These are phyloP conservation scores for Trematomus loennbergii DNA, from an alignment of 2,113 vertebrate species.

Conservation along the genomic window DNA sequence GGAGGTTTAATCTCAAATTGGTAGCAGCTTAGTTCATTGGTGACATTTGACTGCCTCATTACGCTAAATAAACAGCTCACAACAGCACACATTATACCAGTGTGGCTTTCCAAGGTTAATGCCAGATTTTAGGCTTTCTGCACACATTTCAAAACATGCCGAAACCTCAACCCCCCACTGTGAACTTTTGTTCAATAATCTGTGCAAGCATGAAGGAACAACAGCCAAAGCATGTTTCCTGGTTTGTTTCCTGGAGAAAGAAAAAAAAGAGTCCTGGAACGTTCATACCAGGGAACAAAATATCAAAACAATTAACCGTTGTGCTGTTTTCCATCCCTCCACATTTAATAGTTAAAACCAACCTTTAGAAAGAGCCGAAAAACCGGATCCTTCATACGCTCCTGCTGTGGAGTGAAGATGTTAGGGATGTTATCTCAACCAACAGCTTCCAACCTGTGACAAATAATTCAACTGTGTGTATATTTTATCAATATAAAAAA, in stretches of 20 bases:
- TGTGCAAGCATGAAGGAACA: conserved; percentile 15
- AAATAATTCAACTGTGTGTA: neutral
- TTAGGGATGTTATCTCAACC: neutral
- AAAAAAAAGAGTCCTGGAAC: neutral
- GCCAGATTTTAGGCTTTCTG: conserved; percentile 24
- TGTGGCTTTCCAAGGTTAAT: conserved; percentile 3
- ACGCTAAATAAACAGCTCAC: conserved; percentile 7
- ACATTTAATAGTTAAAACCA: neutral
- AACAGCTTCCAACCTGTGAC: neutral
- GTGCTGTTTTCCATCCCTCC: neutral
- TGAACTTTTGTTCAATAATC: conserved; percentile 15
- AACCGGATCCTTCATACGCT: neutral
- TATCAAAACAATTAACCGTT: neutral
- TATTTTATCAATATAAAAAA: neutral
- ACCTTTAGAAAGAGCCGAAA: neutral
- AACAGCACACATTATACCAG: conserved; percentile 5
- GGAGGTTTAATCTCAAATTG: conserved; percentile 11
- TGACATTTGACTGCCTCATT: conserved; percentile 26
- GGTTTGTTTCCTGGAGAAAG: too few species aligned
- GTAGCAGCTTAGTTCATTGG: conserved; percentile 21
- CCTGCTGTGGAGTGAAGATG: conserved; percentile 4
- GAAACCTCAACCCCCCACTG: neutral
- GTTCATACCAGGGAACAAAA: neutral
- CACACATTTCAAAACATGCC: conserved; percentile 19
- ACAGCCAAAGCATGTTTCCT: neutral